Percentiles rank a stretch among this genome's conserved stretches.
These are phyloP conservation scores for Phenganax stokvisi DNA, from an alignment of 92 coral and sea anemone species.

Conservation along the genomic window DNA sequence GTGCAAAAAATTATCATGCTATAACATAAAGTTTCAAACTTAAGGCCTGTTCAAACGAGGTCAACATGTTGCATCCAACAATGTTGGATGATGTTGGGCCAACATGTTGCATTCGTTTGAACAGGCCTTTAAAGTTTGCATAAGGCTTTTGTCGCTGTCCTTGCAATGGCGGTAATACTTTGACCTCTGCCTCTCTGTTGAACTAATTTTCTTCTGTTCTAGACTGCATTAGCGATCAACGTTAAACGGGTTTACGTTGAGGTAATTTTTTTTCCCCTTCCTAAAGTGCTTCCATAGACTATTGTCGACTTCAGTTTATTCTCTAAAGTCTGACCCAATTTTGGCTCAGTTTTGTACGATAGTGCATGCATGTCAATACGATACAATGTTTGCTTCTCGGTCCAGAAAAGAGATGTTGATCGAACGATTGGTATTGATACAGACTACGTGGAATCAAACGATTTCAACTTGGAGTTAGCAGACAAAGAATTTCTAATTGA, in stretches of 20 bases:
- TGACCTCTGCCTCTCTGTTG: background rate
- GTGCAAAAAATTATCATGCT: slow-evolving; percentile 31
- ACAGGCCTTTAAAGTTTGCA: background rate
- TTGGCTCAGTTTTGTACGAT: background rate
- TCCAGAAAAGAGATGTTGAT: slow-evolving; percentile 76
- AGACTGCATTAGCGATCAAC: slow-evolving; percentile 95
- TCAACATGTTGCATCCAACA: too few relatives aligned
- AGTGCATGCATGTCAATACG: background rate
- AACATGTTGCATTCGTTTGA: too few relatives aligned
- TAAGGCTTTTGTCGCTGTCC: background rate
- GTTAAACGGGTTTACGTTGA: slow-evolving; percentile 97
- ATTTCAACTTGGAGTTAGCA: slow-evolving; percentile 72
- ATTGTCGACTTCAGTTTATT: too few relatives aligned
- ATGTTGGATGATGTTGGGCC: too few relatives aligned
- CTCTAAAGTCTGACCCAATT: too few relatives aligned
- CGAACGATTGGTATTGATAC: slow-evolving; percentile 96
- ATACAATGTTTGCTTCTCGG: background rate
- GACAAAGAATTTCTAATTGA: slow-evolving; percentile 80
- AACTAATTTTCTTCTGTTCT: background rate
- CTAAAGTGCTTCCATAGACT: too few relatives aligned
- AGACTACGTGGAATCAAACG: slow-evolving; percentile 88
- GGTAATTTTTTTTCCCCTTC: slow-evolving; percentile 48
- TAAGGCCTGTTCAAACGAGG: too few relatives aligned
- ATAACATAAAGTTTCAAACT: too few relatives aligned
- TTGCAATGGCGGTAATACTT: background rate